Evolutionary conservation across 2,888 invertebrate genomes (phyloP), one percentile per base, ranked within the genome.

Genomic region (Halocaridina rubra): DNA sequence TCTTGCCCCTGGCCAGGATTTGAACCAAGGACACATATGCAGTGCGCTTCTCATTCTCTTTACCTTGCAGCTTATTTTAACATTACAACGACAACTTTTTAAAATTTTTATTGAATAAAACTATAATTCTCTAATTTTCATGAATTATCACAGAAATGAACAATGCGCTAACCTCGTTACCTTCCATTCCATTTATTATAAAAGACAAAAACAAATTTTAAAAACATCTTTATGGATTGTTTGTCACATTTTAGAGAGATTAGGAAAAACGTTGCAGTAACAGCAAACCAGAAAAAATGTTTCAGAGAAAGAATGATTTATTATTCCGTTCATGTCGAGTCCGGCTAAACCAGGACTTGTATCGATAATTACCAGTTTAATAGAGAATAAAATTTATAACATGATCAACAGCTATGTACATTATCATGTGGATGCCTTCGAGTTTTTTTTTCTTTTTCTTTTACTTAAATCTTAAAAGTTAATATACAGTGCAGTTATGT

Each of bases 331-430:
- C n/a, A n/a, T n/a, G n/a, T n/a, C n/a, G 64, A 81, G 61, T 67
- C 53, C 61, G 76, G 69, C 33, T 46, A 30, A 81, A 71, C n/a
- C n/a, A n/a, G n/a, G 64, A 81, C 71, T 85, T 72, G 69, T 64
- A 76, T 61, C 69, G 30, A 69, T 85, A 77, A 81, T 85, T 39
- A 76, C 39, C 72, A 46, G 81, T 39, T 80, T 81, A 80, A 85
- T 77, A 85, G 80, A 85, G 85, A 86, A 86, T 86, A 86, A 86
- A 86, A 82, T 86, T 86, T 86, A 76, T 86, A 82, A 82, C 82
- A 82, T 79, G 86, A 82, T 86, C 80, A 86, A 86, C 82, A 79
- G 81, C 86, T 86, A 86, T 86, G 59, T 86, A 86, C 86, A 86
- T n/a, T n/a, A n/a, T 53, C 59, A 74, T 84, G 84, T 80, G 79